phyloP scores from a whole-genome alignment of 2,797 vertebrate genomes.

The Myripristis murdjan region DNA sequence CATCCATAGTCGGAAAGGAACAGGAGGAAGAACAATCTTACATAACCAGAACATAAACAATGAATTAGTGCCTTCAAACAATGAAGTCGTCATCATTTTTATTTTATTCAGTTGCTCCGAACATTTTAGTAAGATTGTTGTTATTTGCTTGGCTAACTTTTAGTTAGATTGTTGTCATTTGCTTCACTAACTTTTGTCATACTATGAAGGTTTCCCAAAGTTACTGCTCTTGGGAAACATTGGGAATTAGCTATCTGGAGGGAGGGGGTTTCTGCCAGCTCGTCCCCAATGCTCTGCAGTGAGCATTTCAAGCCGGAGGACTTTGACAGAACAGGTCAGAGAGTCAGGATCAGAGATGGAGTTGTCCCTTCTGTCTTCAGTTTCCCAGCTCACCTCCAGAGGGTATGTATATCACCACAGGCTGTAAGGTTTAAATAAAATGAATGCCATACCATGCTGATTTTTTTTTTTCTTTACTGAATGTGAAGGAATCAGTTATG shows the following conservation, averaged over 20 bases:
- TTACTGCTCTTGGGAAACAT: constrained; percentile 35
- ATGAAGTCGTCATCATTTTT: too few relatives aligned
- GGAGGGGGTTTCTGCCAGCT: constrained; percentile 17
- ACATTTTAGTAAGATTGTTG: too few relatives aligned
- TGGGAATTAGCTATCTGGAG: constrained; percentile 39
- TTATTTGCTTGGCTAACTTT: too few relatives aligned
- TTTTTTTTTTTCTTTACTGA: not conserved
- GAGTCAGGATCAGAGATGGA: constrained; percentile 45
- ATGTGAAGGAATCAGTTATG: constrained; percentile 3
- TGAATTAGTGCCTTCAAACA: too few relatives aligned
- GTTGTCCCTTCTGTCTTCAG: constrained; percentile 34
- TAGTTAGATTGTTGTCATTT: too few relatives aligned
- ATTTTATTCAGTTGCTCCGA: too few relatives aligned
- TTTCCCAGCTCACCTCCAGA: constrained; percentile 30
- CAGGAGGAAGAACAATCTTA: too few relatives aligned
- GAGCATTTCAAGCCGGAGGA: constrained; percentile 46
- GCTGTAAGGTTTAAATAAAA: not conserved
- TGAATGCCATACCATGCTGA: not conserved
- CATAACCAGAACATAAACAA: too few relatives aligned
- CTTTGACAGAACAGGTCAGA: constrained; percentile 51
- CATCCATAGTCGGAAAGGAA: too few relatives aligned
- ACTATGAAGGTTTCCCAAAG: too few relatives aligned
- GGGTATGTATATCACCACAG: constrained; percentile 18
- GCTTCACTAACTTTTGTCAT: too few relatives aligned
- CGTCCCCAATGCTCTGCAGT: constrained; percentile 42